phyloP scores from a whole-genome alignment of 2,888 invertebrate species.

The Eupithecia inturbata region DNA sequence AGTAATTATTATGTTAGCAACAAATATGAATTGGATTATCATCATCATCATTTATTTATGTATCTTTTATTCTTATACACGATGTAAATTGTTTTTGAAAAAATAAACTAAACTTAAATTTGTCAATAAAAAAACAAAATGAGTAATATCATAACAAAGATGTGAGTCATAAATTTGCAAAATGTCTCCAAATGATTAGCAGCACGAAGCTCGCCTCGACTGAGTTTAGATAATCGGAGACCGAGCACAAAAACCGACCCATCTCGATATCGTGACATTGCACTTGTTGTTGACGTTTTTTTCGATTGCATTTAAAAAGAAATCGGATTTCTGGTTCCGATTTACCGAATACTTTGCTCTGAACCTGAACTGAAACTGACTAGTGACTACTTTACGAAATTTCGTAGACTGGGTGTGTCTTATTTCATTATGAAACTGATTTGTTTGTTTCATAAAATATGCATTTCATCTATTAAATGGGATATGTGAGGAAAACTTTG shows the following conservation, averaged over 20 bases:
- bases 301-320: constrained; percentile 1
- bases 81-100: too few species aligned
- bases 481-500: too few species aligned
- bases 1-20: too few species aligned
- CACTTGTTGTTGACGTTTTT: constrained; percentile 32
- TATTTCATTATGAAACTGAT: too few species aligned
- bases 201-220: constrained; percentile 24
- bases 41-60: too few species aligned
- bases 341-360: neutral
- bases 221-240: constrained; percentile 36
- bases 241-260: constrained; percentile 30
- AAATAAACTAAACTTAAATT: too few species aligned
- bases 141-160: neutral
- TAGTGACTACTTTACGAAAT: neutral
- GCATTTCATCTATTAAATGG: neutral
- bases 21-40: too few species aligned
- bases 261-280: constrained; percentile 41
- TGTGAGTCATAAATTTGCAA: constrained; percentile 19
- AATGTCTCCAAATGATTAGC: constrained; percentile 32
- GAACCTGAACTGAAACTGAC: too few species aligned
- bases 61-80: too few species aligned
- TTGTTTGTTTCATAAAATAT: neutral
- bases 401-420: neutral
- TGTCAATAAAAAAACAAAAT: neutral
- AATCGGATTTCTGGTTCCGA: constrained; percentile 10